A percentile compares a stretch with the other conserved stretches of the same genome.
phyloP scores from a whole-genome alignment of 1,140 invertebrate species.

The Papilio machaon region DNA sequence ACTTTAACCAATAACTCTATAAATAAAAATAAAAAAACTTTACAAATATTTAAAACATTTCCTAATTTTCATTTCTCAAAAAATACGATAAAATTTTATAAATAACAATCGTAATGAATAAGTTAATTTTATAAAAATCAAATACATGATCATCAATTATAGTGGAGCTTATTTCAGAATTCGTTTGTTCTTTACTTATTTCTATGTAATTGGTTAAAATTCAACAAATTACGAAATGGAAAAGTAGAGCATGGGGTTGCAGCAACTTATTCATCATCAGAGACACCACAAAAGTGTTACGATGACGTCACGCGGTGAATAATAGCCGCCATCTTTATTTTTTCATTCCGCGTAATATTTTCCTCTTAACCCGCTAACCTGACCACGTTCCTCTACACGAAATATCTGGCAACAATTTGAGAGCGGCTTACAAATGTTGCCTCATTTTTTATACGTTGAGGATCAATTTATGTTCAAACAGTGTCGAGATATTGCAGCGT shows the following conservation, averaged over 20 bases:
- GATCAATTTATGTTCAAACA: slow-evolving; percentile 40
- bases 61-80: not conserved
- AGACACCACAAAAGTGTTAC: slow-evolving; percentile 47
- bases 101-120: not conserved
- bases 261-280: slow-evolving; percentile 23
- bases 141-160: not conserved
- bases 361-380: slow-evolving; percentile 70
- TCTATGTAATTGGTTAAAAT: not conserved
- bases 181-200: not conserved
- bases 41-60: not conserved
- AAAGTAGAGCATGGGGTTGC: slow-evolving; percentile 1
- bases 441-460: slow-evolving; percentile 59
- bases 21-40: too few relatives aligned
- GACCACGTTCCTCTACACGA: slow-evolving; percentile 40
- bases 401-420: slow-evolving; percentile 46
- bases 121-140: not conserved
- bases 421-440: slow-evolving; percentile 56
- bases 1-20: not conserved
- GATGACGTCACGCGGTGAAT: slow-evolving; percentile 52
- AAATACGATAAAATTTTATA: not conserved
- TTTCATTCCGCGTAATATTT: slow-evolving; percentile 56
- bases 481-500: slow-evolving; percentile 32
- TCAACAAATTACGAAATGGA: not conserved
- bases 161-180: not conserved
- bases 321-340: slow-evolving; percentile 48